Conservation (phyloP, 1,140 invertebrate species). For the Drosophila tani region DNA sequence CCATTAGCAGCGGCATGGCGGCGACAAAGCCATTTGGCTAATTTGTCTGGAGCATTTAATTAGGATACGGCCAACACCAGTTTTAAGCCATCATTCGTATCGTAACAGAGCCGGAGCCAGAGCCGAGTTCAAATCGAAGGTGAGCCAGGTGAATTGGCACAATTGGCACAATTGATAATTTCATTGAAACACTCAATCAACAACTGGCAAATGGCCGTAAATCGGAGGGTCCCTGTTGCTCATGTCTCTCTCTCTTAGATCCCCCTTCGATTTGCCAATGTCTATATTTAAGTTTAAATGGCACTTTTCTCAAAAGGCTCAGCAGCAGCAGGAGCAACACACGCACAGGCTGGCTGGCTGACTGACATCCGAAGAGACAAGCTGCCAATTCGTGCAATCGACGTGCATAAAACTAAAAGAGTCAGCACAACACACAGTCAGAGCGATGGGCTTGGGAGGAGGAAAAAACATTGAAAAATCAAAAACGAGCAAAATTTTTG, state of each 20-base stretch:
- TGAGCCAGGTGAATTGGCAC: slow-evolving; percentile 56
- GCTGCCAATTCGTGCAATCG: slow-evolving; percentile 79
- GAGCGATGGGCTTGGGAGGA: background rate
- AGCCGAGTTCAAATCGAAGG: background rate
- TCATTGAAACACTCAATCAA: slow-evolving; percentile 81
- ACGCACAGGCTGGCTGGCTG: slow-evolving; percentile 44
- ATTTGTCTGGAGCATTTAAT: slow-evolving; percentile 41
- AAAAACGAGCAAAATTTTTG: slow-evolving; percentile 77
- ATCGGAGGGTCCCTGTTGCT: slow-evolving; percentile 49
- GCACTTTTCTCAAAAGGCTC: slow-evolving; percentile 81
- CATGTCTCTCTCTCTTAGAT: background rate
- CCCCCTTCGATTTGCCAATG: slow-evolving; percentile 53
- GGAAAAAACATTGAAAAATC: slow-evolving; percentile 60
- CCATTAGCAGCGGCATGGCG: slow-evolving; percentile 25
- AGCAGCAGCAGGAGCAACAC: slow-evolving; percentile 37
- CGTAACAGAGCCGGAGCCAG: too few species aligned
- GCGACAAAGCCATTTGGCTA: slow-evolving; percentile 49
- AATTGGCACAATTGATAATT: slow-evolving; percentile 80
- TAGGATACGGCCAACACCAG: slow-evolving; percentile 12
- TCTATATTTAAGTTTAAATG: slow-evolving; percentile 83
- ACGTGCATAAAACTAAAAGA: slow-evolving; percentile 81
- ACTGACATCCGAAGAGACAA: slow-evolving; percentile 81
- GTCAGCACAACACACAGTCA: slow-evolving; percentile 67
- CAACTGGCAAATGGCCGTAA: slow-evolving; percentile 73
- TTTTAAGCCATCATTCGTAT: slow-evolving; percentile 5